Conservation (phyloP, 2,888 invertebrate species). For the Zygothrica quintamaculata region DNA sequence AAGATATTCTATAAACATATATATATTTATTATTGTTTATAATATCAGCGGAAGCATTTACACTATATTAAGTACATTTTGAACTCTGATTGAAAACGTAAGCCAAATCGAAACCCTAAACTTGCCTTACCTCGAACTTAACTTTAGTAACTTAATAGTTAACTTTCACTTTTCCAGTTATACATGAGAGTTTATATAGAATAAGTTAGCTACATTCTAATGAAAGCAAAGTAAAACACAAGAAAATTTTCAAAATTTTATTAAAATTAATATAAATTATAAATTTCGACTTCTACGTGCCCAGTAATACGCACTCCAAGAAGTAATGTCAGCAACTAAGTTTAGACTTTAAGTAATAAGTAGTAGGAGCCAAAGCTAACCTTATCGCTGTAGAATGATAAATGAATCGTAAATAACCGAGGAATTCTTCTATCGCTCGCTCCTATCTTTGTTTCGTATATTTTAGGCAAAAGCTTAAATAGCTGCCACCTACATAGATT, state of each 20-base stretch:
- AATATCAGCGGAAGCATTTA: no score
- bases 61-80: no score
- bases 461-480: slow-evolving; percentile 45
- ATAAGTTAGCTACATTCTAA: no score
- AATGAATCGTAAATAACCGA: slow-evolving; percentile 72
- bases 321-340: slow-evolving; percentile 58
- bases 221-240: slow-evolving; percentile 17
- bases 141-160: no score
- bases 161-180: not conserved
- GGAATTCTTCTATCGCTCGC: slow-evolving; percentile 51
- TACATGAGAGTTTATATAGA: no score
- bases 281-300: no score
- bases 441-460: slow-evolving; percentile 53
- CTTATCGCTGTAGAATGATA: slow-evolving; percentile 59
- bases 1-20: no score
- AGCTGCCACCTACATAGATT: slow-evolving; percentile 57
- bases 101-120: no score
- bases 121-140: no score
- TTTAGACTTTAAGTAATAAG: slow-evolving; percentile 18
- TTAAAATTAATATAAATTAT: slow-evolving; percentile 11
- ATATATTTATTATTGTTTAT: no score
- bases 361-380: slow-evolving; percentile 16
- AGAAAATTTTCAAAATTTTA: slow-evolving; percentile 35
- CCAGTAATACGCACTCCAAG: not conserved
- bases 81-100: no score